Evolutionary conservation across 2,888 invertebrate genomes (phyloP), one percentile per base, ranked within the genome.

Genomic region (Cephus pulcher): DNA sequence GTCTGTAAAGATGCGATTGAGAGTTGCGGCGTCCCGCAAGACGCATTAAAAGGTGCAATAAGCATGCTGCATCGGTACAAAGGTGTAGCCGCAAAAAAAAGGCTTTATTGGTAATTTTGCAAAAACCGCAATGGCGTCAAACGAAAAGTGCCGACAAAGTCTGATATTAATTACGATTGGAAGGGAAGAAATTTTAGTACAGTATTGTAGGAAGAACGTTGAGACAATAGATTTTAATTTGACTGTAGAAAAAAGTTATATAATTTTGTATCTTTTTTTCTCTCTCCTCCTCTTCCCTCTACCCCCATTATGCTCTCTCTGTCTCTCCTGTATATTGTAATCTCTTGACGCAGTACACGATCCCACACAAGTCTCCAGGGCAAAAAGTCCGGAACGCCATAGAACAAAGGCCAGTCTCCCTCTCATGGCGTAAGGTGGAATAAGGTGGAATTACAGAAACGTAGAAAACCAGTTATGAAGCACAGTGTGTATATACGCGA

Each of bases 131-230:
- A 87, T 84, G 84, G 84, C 82, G 83, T 81, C 84, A 84, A 81
- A 82, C 80, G 83, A 80, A 83, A 83, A 82, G 83, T 81, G 86
- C 89, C 89, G 90, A 89, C 89, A 89, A 89, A 89, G 89, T 88
- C 87, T 88, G 87, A 84, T 88, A 89, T 90, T 90, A 89, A 89
- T 89, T 88, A 87, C 88, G 88, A 90, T 90, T 89, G 86, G 86
- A 30, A 11, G 70, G 70, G 0, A 70, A 70, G 70, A 70, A 70
- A 70, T 40, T 40, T 40, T 40, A 40, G 6, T 40, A 2, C 15
- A 15, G 40, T 40, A 40, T 15, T 6, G 1, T 6, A 15, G 4
- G 15, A 15, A 15, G 2, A 40, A 15, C 2, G 6, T 40, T 40
- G 15, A 40, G 40, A 15, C 40, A 1, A 40, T 40, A 40, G 40